Evolutionary conservation across 1,140 invertebrate species (phyloP), one percentile per base, ranked within the genome.

Genomic region (Scaptodrosophila lebanonensis): DNA sequence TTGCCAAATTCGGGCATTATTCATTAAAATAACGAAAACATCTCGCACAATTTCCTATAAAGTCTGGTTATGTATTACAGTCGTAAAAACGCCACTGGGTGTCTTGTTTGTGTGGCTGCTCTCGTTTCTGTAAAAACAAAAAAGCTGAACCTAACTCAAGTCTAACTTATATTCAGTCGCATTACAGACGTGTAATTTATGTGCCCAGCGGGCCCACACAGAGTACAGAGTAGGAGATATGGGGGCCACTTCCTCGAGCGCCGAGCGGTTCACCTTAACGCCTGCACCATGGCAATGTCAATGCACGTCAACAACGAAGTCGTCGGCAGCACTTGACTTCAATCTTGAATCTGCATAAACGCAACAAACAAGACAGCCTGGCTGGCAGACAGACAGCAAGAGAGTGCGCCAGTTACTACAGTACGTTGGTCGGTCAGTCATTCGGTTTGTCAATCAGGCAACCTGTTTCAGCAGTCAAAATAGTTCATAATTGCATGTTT

Each of bases 401-500:
- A n/a, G n/a, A n/a, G n/a, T n/a, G n/a, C n/a, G n/a, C n/a, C n/a
- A n/a, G n/a, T n/a, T n/a, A n/a, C n/a, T n/a, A n/a, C 22, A 4
- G 22, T n/a, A n/a, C n/a, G n/a, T n/a, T n/a, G n/a, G 16, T 36
- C n/a, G n/a, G n/a, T 25, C 22, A 25, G 3, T 25, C 22, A 25
- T 3, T 25, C 22, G 8, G 18, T 44, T 29, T 9, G 30, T 40
- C 15, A 2, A 36, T 50, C 47, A 20, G 17, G 48, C 40, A 61
- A 69, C 62, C 56, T 48, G 69, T 72, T 72, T 47, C 53, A 50
- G 18, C 65, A 69, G 49, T 71, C 72, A 59, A 76, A 77, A 77
- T 64, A 63, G 65, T 82, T 79, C 73, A 79, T 82, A 82, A 79
- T 69, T 82, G 64, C 63, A 65, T 25, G 44, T 7, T 39, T 16